Base-by-base conservation (phyloP, 1,140 invertebrate genomes). In the Lysiphlebus fabarum region DNA sequence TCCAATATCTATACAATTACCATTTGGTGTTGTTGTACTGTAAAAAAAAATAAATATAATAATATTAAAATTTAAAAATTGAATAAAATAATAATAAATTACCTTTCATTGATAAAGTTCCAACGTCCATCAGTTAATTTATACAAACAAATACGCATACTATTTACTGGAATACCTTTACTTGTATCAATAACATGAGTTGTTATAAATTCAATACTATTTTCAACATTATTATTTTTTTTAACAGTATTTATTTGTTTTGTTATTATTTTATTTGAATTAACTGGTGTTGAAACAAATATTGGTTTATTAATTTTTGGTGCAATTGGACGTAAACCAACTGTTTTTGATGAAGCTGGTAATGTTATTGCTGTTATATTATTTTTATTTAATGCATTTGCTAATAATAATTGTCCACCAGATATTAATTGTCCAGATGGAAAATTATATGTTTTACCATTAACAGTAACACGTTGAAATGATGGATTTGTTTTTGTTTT, bases 121-220 rank as follows among this genome's bases (percentile, higher is more conserved):
- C 86, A 87, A 51, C 81, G 72, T 1, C 83, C 82, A 55, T 86
- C 83, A 59, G 82, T 81, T 34, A 86, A 71, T 71, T 87, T 87
- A 59, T 86, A 88, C 9, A 89, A 75, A 50, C 86, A 85, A 9
- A 87, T 82, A 64, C 82, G 82, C 0, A 88, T 61, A 11, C 84
- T 84, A 36, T 69, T 66, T 1, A 85, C 83, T 4, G 87, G 86
- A 48, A 70, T 65, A n/a, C 88, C 88, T 37, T 81, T 84, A 1
- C 84, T 83, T 0, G 81, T 87, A 63, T 90, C 88, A 17, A 87
- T 70, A 1, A 89, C 85, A 65, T 89, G 85, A 2, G 87, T 88
- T 2, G 85, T 86, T 56, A 83, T 70, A 33, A 26, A 26, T 26
- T 26, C 17, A 26, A 26, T 78, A 68, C 7, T 81, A 26, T 26